Conservation (phyloP, 2,888 invertebrate species). For the Pseudeuparius sepicola region DNA sequence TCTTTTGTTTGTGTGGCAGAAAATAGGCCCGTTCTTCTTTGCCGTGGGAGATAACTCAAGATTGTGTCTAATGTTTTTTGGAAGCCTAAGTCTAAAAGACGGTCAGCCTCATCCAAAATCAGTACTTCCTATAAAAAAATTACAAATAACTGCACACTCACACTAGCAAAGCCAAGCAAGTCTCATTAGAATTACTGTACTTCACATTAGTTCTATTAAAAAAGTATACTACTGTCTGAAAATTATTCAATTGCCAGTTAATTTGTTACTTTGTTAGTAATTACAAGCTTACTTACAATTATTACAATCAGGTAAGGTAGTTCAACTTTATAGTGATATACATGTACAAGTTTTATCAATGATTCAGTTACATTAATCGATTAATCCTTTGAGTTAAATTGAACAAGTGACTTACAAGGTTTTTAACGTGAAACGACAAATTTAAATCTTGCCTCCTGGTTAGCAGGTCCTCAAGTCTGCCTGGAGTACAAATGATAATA, state of each 20-base stretch:
- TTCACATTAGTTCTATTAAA: too few species aligned
- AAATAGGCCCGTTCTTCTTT: constrained; percentile 93
- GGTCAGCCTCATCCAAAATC: constrained; percentile 94
- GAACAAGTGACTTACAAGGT: constrained; percentile 50
- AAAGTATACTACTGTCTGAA: too few species aligned
- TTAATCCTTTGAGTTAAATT: constrained; percentile 1
- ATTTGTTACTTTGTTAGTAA: too few species aligned
- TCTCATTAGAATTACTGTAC: too few species aligned
- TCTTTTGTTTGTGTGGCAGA: constrained; percentile 98
- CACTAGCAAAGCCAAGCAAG: too few species aligned
- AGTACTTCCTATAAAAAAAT: constrained; percentile 63
- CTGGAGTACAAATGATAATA: constrained; percentile 91
- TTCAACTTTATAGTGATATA: too few species aligned
- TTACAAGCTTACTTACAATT: too few species aligned
- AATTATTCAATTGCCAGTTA: too few species aligned
- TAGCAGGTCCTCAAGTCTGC: constrained; percentile 79
- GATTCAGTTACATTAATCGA: too few species aligned
- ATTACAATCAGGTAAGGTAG: too few species aligned
- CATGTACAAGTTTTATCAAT: too few species aligned
- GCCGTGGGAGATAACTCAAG: constrained; percentile 81
- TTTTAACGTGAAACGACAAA: constrained; percentile 62
- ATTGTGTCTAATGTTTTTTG: constrained; percentile 77
- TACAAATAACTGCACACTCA: not conserved
- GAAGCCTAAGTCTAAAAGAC: constrained; percentile 88
- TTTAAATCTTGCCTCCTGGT: constrained; percentile 60